Evolutionary conservation across 1,140 invertebrate species (phyloP).

Genomic region (Diuraphis noxia): DNA sequence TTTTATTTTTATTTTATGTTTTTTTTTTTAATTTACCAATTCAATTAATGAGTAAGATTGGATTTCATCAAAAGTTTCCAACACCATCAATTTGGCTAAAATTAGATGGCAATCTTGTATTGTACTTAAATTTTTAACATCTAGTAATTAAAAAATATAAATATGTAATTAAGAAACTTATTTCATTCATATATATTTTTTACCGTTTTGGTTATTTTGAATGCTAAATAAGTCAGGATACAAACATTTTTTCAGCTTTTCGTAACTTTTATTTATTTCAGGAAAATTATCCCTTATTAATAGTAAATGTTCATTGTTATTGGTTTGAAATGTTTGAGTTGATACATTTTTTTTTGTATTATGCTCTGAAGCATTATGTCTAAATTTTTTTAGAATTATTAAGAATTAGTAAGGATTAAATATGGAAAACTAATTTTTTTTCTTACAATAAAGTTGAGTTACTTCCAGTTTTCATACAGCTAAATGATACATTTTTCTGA

Average conservation of each 20-base stretch:
- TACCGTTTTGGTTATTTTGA: slow-evolving; percentile 5
- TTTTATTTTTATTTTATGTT: background rate
- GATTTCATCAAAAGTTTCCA: slow-evolving; percentile 29
- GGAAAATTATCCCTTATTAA: background rate
- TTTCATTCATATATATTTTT: background rate
- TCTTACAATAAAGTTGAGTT: slow-evolving; percentile 46
- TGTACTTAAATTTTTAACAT: slow-evolving; percentile 21
- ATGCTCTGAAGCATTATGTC: slow-evolving; percentile 34
- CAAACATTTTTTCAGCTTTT: slow-evolving; percentile 39
- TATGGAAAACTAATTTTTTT: background rate
- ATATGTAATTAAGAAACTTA: background rate
- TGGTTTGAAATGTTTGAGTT: background rate
- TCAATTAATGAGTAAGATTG: slow-evolving; percentile 33
- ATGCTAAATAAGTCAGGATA: slow-evolving; percentile 28
- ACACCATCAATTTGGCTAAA: slow-evolving; percentile 39
- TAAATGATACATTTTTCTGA: slow-evolving; percentile 51
- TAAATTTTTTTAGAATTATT: background rate
- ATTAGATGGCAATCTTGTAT: slow-evolving; percentile 48
- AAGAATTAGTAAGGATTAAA: background rate
- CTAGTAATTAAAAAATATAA: background rate
- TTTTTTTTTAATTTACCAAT: background rate
- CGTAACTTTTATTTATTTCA: slow-evolving; percentile 30
- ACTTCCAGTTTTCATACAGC: slow-evolving; percentile 45
- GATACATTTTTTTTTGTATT: slow-evolving; percentile 10
- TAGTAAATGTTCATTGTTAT: background rate